These are phyloP conservation scores for Carassius carassius DNA, from an alignment of 2,113 vertebrate species.

Conservation along the genomic window DNA sequence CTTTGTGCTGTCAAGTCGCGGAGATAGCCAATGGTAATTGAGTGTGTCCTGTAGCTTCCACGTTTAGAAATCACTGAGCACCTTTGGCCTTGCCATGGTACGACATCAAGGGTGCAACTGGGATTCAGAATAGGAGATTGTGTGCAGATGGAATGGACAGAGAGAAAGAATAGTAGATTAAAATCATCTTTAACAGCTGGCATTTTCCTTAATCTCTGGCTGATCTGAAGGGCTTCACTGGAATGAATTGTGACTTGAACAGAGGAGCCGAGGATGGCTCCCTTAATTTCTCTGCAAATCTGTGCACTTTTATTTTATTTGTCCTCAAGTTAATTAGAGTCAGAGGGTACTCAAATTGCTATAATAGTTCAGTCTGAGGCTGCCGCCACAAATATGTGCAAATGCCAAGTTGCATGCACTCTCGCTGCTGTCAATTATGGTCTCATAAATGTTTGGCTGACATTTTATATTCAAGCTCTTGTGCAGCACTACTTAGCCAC, in stretches of 20 bases:
- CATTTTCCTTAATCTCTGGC: background rate
- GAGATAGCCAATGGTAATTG: slow-evolving; percentile 67
- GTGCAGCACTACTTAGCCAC: background rate
- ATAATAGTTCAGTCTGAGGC: slow-evolving; percentile 16
- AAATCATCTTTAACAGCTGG: slow-evolving; percentile 3
- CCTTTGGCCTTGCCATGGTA: slow-evolving; percentile 57
- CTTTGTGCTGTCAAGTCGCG: slow-evolving; percentile 51
- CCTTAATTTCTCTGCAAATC: background rate
- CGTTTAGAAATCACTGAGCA: slow-evolving; percentile 57
- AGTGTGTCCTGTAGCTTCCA: slow-evolving; percentile 59
- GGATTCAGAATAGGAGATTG: background rate
- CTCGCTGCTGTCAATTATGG: slow-evolving; percentile 24
- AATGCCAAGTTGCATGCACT: slow-evolving; percentile 20
- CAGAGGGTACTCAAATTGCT: slow-evolving; percentile 24
- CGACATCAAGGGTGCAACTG: slow-evolving; percentile 4
- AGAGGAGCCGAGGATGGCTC: background rate
- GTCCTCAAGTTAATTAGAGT: slow-evolving; percentile 4
- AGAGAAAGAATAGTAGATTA: background rate
- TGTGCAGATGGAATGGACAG: background rate
- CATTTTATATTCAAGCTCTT: slow-evolving; percentile 12
- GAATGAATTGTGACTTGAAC: background rate
- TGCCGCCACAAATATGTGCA: slow-evolving; percentile 19
- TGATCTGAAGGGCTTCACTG: slow-evolving; percentile 3
- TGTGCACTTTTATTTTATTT: slow-evolving; percentile 17
- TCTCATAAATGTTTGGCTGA: slow-evolving; percentile 34